A percentile compares a stretch with the other conserved stretches of the same genome.
Evolutionary conservation across 2,888 invertebrate species (phyloP).

Genomic region (Atherix ibis): DNA sequence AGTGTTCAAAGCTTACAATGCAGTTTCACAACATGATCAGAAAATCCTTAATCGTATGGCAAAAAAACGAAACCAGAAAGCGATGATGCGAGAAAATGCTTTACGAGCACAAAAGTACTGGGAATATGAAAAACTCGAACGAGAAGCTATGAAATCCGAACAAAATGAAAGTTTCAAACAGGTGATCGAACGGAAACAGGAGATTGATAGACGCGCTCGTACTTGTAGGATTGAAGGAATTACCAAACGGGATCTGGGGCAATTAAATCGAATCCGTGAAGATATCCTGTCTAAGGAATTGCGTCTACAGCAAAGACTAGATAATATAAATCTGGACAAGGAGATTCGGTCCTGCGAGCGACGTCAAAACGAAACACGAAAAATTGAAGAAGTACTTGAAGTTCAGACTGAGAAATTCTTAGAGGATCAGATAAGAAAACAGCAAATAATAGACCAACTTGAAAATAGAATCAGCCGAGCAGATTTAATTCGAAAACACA

Average conservation of each 20-base stretch:
- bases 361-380: constrained; percentile 24
- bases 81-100: constrained; percentile 24
- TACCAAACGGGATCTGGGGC: constrained; percentile 23
- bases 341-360: constrained; percentile 22
- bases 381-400: constrained; percentile 22
- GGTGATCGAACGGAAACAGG: constrained; percentile 26
- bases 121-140: constrained; percentile 30
- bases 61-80: constrained; percentile 24
- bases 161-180: constrained; percentile 28
- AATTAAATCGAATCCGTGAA: constrained; percentile 21
- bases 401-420: constrained; percentile 26
- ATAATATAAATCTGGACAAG: constrained; percentile 22
- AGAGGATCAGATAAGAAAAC: constrained; percentile 24
- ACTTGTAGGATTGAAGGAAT: constrained; percentile 26
- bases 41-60: constrained; percentile 32
- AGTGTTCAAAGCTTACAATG: constrained; percentile 23
- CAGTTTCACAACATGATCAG: constrained; percentile 27
- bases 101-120: constrained; percentile 31
- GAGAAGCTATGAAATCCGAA: constrained; percentile 26
- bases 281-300: constrained; percentile 24
- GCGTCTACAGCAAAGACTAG: constrained; percentile 22
- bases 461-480: constrained; percentile 25
- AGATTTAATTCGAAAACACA: constrained; percentile 21
- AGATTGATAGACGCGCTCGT: constrained; percentile 25
- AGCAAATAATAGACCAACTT: constrained; percentile 23